Base-by-base conservation (phyloP, 2,113 vertebrate species). In the Tauraco erythrolophus region DNA sequence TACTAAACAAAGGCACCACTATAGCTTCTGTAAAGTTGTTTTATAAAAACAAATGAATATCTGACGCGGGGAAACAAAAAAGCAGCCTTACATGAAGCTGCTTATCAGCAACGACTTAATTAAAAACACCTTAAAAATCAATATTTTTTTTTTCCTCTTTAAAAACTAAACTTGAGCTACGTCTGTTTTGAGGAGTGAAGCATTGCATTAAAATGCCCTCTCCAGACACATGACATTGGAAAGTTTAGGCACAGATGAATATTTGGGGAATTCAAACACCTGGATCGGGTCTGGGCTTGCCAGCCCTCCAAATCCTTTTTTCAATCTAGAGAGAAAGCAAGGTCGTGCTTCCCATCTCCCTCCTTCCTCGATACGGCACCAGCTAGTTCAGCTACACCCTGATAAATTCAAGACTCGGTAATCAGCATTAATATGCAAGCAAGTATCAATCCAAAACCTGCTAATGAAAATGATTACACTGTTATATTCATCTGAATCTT, bases 261-360 rank as follows among this genome's bases (percentile, higher is more conserved):
- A 98, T 93, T 83, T 84, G 91, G 97, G 96, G 97, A 98, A 97
- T 97, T 98, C 72, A 96, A 94, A 97, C 97, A 98, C 97, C 97
- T 98, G 97, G 97, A 97, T 66, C 2, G 12, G 91, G 87, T 89
- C 92, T 96, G 91, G 95, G 92, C 94, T 96, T 96, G 94, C 97
- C 91, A 97, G 74, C 77, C 89, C 86, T 91, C 10, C 14, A 1
- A 88, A 51, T 35, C 84, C 84, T 89, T 96, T 94, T 88, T 66
- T 50, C 39, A 60, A 92, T 88, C 68, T 22, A 77, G 68, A 85
- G 84, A 92, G 80, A 83, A 77, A 71, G 53, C 71, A 94, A 96
- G 96, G 95, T 96, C 37, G 37, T 79, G 64, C 60, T 89, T 82
- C 91, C 96, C 66, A 81, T 81, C 96, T 80, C 90, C 2, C 65